phyloP scores from a whole-genome alignment of 1,140 invertebrate species.

The Drosophila paulistorum region DNA sequence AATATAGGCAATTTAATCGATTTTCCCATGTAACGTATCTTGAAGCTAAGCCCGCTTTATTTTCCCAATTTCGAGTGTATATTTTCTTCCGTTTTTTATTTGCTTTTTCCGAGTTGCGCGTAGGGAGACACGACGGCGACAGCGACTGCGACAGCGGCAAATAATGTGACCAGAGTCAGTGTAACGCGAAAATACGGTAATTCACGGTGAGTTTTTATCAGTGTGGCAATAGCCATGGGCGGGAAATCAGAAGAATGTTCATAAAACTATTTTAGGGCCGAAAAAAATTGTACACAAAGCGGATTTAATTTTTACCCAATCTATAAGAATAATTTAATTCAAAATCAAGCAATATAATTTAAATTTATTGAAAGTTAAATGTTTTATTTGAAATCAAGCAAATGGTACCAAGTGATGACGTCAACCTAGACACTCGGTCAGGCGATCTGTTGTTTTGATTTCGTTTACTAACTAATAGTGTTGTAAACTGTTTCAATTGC shows the following conservation, averaged over 20 bases:
- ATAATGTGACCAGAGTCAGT: not conserved
- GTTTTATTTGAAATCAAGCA: no score
- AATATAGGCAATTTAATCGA: slow-evolving; percentile 11
- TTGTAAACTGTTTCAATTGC: not conserved
- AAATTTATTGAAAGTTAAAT: not conserved
- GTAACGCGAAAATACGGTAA: not conserved
- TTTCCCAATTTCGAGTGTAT: slow-evolving; percentile 9
- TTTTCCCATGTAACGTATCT: not conserved
- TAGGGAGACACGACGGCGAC: slow-evolving; percentile 14
- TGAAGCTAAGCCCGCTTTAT: slow-evolving; percentile 3
- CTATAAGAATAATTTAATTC: no score
- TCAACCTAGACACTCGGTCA: no score
- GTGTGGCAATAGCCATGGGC: not conserved
- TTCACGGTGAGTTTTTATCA: not conserved
- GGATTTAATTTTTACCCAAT: no score
- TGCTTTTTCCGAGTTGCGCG: slow-evolving; percentile 19
- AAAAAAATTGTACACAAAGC: no score
- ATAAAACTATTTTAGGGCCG: not conserved
- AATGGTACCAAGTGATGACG: no score
- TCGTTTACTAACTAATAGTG: not conserved
- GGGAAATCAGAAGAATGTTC: not conserved
- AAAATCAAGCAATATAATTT: no score
- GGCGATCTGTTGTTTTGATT: not conserved
- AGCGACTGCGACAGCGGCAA: slow-evolving; percentile 1
- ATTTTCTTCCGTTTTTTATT: slow-evolving; percentile 11